phyloP scores from a whole-genome alignment of 2,888 invertebrate species.

The Noctuana brunneofusca region DNA sequence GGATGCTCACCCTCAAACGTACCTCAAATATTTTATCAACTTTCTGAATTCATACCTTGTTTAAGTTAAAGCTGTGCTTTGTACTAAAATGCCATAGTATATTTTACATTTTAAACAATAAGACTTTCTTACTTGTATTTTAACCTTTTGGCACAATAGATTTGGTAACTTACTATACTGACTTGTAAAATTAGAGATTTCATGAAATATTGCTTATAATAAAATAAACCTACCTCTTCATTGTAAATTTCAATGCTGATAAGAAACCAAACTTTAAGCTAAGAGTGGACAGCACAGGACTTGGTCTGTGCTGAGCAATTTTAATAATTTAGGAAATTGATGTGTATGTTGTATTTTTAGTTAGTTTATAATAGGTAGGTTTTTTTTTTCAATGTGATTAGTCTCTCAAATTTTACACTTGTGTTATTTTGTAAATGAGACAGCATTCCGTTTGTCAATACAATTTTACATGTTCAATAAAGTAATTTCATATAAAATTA shows the following conservation, averaged over 20 bases:
- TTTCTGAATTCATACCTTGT: constrained; percentile 54
- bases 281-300: constrained; percentile 56
- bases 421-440: constrained; percentile 83
- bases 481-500: constrained; percentile 81
- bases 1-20: constrained; percentile 75
- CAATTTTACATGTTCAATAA: constrained; percentile 84
- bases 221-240: constrained; percentile 81
- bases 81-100: constrained; percentile 61
- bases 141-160: constrained; percentile 65
- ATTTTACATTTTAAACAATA: constrained; percentile 54
- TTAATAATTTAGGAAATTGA: constrained; percentile 75
- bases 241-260: constrained; percentile 80
- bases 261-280: constrained; percentile 79
- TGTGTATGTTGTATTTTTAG: constrained; percentile 83
- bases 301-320: constrained; percentile 53
- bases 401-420: constrained; percentile 83
- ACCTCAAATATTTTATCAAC: constrained; percentile 65
- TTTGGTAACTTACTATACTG: constrained; percentile 70
- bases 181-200: constrained; percentile 79
- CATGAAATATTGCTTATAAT: constrained; percentile 68
- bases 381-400: constrained; percentile 78
- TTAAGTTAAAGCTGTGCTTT: constrained; percentile 71
- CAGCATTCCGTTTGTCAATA: constrained; percentile 84
- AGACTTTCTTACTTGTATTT: constrained; percentile 46
- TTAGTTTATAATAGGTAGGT: constrained; percentile 79